Base-by-base conservation (phyloP, 2,797 vertebrate genomes). In the Trachops cirrhosus region DNA sequence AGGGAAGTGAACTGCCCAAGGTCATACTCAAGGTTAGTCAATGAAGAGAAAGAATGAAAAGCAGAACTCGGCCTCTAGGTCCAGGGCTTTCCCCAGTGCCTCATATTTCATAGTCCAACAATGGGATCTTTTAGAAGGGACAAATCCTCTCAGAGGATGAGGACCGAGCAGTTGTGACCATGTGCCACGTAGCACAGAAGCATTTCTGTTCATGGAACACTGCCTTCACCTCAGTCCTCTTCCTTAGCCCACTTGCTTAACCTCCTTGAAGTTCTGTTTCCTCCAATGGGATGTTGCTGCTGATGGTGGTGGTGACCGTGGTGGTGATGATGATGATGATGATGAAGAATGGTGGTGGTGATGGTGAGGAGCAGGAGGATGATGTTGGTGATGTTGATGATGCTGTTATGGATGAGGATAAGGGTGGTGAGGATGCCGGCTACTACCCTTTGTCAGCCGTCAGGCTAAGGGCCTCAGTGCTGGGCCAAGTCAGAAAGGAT, bases 1-100 rank as follows among this genome's bases (percentile, higher is more conserved):
- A 78, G 39, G 71, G n/a, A 52, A 94, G 16, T 44, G 44, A 80
- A 46, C 34, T 59, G 24, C 59, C 39, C 50, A 79, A 94, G 19
- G 29, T 94, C 59, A 67, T 32, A 37, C 10, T 73, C 67, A 82
- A 78, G 48, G 41, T 92, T 46, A 88, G 50, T 91, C 46, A 54
- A 41, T 29, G 46, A 86, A 44, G 71, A 86, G 68, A 86, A 1
- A 78, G n/a, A 46, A 57, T 37, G 34, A 67, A 84, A 93, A 71
- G 44, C 37, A 85, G 64, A 82, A 86, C 79, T 73, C 62, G 34
- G 78, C 83, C 34, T 70, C 34, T 11, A 46, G 54, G 39, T 24
- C 37, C 26, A 3, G 0, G 5, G 32, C 24, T 52, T 79, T n/a
- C 26, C 14, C 6, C 37, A 26, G 3, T 16, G 4, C 34, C 54